Evolutionary conservation across 2,113 vertebrate genomes (phyloP).

Genomic region (Melanerpes formicivorus): DNA sequence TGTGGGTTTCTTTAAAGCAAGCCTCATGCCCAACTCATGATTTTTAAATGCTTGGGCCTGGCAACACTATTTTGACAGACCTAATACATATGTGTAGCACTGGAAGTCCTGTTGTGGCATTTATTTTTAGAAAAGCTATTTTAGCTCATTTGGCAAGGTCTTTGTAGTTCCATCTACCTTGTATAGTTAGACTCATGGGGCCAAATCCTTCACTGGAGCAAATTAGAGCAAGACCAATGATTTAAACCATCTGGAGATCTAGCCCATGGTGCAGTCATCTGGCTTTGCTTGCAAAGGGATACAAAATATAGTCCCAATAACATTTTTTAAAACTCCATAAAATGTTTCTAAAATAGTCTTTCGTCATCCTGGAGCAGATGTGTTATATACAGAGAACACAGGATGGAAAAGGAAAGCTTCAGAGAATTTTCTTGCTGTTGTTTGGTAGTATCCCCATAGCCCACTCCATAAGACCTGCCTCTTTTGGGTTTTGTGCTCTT

Average conservation of each 20-base stretch:
- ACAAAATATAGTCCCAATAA: slow-evolving; percentile 63
- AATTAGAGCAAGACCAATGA: slow-evolving; percentile 59
- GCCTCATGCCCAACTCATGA: slow-evolving; percentile 1
- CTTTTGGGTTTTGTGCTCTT: not conserved
- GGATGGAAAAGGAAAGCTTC: not conserved
- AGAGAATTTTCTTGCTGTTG: slow-evolving; percentile 10
- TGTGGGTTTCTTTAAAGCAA: not conserved
- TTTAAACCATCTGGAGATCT: slow-evolving; percentile 65
- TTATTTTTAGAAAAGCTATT: slow-evolving; percentile 67
- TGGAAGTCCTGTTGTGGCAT: slow-evolving; percentile 46
- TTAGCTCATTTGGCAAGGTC: slow-evolving; percentile 50
- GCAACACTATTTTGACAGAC: slow-evolving; percentile 25
- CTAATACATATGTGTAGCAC: slow-evolving; percentile 22
- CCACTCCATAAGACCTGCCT: not conserved
- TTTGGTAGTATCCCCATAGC: not conserved
- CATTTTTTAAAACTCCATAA: slow-evolving; percentile 63
- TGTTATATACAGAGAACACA: not conserved
- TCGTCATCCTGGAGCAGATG: not conserved
- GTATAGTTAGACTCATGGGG: slow-evolving; percentile 45
- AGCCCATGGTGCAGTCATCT: slow-evolving; percentile 64
- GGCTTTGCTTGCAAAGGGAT: slow-evolving; percentile 60
- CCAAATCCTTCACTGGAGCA: slow-evolving; percentile 53
- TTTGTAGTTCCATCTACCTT: slow-evolving; percentile 54
- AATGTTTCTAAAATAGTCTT: slow-evolving; percentile 61
- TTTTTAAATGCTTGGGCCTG: slow-evolving; percentile 35